phyloP scores from a whole-genome alignment of 2,113 vertebrate species.

The Scortum barcoo region DNA sequence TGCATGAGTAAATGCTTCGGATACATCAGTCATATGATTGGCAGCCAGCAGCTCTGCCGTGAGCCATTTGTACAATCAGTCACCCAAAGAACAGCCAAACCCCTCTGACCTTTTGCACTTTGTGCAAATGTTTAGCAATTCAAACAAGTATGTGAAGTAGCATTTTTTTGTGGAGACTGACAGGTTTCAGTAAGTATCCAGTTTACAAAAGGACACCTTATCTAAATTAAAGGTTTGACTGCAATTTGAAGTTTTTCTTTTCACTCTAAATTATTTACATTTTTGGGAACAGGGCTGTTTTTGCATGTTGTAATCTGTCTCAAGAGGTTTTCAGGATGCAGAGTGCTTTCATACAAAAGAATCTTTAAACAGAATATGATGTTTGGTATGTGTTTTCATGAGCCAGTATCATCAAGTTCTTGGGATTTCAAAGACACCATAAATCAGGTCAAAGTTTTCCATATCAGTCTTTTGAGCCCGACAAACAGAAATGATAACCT shows the following conservation, averaged over 20 bases:
- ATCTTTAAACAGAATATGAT: background rate
- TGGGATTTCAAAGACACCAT: background rate
- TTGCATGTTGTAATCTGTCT: background rate
- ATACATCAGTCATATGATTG: conserved; percentile 30
- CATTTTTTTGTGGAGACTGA: background rate
- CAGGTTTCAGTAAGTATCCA: background rate
- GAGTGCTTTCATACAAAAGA: background rate
- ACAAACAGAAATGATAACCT: conserved; percentile 44
- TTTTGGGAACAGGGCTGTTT: background rate
- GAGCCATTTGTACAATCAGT: conserved; percentile 34
- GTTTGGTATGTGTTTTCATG: background rate
- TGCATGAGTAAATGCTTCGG: conserved; percentile 15
- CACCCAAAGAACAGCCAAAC: conserved; percentile 9
- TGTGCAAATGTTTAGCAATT: conserved; percentile 21
- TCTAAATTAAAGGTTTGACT: background rate
- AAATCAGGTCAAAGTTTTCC: conserved; percentile 21
- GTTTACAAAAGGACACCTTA: background rate
- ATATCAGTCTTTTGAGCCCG: conserved; percentile 5
- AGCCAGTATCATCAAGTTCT: background rate
- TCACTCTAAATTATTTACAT: background rate
- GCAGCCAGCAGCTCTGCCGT: conserved; percentile 13
- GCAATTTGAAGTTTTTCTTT: background rate
- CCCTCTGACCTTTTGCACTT: conserved; percentile 3
- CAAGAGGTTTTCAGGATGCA: background rate
- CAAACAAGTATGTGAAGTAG: background rate